Evolutionary conservation across 92 coral and sea anemone species (phyloP).

Genomic region (Desmophyllum pertusum): DNA sequence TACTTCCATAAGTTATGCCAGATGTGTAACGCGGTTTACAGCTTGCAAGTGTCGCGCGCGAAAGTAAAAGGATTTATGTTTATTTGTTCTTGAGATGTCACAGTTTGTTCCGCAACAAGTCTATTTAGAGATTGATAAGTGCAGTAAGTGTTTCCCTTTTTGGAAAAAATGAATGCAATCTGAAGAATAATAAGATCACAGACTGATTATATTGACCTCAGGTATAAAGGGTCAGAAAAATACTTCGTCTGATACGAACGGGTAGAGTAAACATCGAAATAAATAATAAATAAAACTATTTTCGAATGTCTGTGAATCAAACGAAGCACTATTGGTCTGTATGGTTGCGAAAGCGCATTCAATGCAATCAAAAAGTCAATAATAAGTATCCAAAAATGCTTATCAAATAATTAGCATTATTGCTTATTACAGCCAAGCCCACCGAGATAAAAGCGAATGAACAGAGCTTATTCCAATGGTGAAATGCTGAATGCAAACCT

Average conservation of each 20-base stretch:
- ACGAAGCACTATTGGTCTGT: background rate
- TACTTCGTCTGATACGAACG: background rate
- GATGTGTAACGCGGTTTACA: background rate
- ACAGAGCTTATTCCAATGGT: background rate
- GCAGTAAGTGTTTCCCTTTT: conserved; percentile 17
- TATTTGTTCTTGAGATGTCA: background rate
- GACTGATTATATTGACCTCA: background rate
- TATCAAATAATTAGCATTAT: too few species aligned
- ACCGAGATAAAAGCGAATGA: background rate
- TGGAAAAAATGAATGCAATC: conserved; percentile 10
- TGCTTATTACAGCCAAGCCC: background rate
- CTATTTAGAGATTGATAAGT: background rate
- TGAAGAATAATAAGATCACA: background rate
- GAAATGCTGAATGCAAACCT: background rate
- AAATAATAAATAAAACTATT: background rate
- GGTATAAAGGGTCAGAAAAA: background rate
- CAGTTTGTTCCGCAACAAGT: background rate
- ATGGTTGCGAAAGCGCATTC: too few species aligned
- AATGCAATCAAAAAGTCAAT: background rate
- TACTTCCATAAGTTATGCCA: background rate
- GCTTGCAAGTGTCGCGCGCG: background rate
- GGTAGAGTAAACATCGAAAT: background rate
- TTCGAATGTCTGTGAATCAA: background rate
- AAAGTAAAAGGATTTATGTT: background rate
- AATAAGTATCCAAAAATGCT: too few species aligned